phyloP scores from a whole-genome alignment of 2,113 vertebrate species.

The Suricata suricatta region DNA sequence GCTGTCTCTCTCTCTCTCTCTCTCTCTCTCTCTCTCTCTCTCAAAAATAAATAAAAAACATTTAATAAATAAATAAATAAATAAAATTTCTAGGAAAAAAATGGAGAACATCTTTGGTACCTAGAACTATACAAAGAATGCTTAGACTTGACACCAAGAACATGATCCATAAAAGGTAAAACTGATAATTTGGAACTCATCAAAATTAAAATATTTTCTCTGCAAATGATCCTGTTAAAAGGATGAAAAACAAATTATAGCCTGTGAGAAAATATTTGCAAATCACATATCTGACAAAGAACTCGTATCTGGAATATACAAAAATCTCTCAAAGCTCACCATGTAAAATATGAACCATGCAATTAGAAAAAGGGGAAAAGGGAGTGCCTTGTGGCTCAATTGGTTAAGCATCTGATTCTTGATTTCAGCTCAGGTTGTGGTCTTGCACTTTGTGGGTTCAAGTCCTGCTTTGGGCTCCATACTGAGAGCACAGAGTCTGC shows the following conservation, averaged over 20 bases:
- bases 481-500: neutral
- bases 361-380: neutral
- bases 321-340: neutral
- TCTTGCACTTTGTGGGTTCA: neutral
- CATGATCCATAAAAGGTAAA: neutral
- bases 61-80: too few relatives aligned
- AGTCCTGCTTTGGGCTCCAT: neutral
- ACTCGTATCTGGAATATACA: neutral
- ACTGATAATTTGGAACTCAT: neutral
- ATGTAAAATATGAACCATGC: neutral
- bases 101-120: neutral
- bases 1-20: too few relatives aligned
- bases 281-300: neutral
- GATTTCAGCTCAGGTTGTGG: neutral
- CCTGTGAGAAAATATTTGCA: neutral
- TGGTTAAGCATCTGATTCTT: neutral
- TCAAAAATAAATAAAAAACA: too few relatives aligned
- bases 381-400: neutral
- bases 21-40: too few relatives aligned
- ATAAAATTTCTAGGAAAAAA: neutral
- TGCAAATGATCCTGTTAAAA: neutral
- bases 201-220: neutral
- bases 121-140: neutral
- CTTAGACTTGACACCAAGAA: neutral
- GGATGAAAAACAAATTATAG: neutral